Base-by-base conservation (phyloP, 2,797 vertebrate species). In the Esox lucius region DNA sequence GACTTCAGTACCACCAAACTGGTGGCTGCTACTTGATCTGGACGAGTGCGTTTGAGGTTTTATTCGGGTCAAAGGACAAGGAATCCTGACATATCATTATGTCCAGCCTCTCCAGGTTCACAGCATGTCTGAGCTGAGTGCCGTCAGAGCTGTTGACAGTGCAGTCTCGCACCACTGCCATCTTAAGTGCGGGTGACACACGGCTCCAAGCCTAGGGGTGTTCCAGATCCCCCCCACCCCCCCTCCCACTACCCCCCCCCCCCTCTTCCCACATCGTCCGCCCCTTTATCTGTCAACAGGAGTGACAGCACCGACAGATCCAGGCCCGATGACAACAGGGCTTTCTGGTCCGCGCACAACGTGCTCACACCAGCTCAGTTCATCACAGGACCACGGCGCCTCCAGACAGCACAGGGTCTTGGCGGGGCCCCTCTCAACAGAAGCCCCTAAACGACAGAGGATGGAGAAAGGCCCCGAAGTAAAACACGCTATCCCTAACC, bases 111-210 rank as follows among this genome's bases (percentile, higher is more conserved):
- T 31, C 61, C 17, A 28, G 51, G 31, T 59, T 22, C 24, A 4
- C 6, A 22, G 53, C n/a, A n/a, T 3, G 12, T 53, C 70, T 31
- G 28, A 59, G 70, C 26, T 15, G 9, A 33, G n/a, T 59, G 9
- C 71, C 69, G 59, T 59, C 51, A n/a, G 49, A 56, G 28, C 31
- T 15, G 51, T 35, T 59, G 31, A 72, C 53, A 61, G 31, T 19
- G n/a, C 51, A 5, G 31, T 35, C 35, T 35, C 26, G 42, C 35
- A 19, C 31, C 19, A 39, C 19, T 11, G 19, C 33, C 66, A 42
- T 68, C 39, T 68, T 24, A 68, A 68, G 33, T 68, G 35, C 66
- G 68, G 66, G 71, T 51, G 72, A n/a, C 46, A 56, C n/a, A 17
- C 19, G 67, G 12, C 33, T 68, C 73, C 12, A 7, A 31, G 48